Base-by-base conservation (phyloP, 2,113 vertebrate species). In the Pluvianellus socialis region DNA sequence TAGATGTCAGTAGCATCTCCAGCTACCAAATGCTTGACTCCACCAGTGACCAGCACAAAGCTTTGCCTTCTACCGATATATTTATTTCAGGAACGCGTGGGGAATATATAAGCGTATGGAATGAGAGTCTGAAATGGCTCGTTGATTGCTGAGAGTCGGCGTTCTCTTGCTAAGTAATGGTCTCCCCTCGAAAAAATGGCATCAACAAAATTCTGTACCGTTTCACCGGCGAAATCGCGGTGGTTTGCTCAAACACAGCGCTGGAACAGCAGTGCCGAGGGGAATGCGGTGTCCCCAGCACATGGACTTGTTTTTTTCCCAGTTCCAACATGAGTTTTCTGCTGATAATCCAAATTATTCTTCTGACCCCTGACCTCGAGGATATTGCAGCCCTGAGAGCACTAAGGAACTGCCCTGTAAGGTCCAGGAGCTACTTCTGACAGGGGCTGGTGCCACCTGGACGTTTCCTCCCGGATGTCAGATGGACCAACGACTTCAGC, bases 191-290 rank as follows among this genome's bases (percentile, higher is more conserved):
- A 68, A 87, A 80, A 87, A 80, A 58, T 15, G 47, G 42, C 67
- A 63, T 53, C n/a, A 18, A 23, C 6, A 33, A 44, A 77, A 59
- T 20, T 32, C 22, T 30, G 9, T 1, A 0, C 45, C 0, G 0
- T 79, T 38, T 53, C 74, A 30, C 16, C 0, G 0, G 10, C 10
- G 12, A 22, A 47, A 32, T 58, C 18, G 4, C 20, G 0, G 0
- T 2, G 42, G 30, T 26, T 49, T 33, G 8, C 56, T 56, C 66
- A 35, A 79, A 42, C 5, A 32, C 30, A 2, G 18, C 4, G 6
- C 65, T 21, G 40, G 32, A 71, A 32, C 19, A 9, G 26, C 63
- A 72, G 40, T 30, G 23, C 22, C 2, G 14, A 67, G 28, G 30
- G 28, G 9, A 58, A 12, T 53, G 9, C 0, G 2, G 22, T n/a